Conservation (phyloP, 2,797 vertebrate genomes). For the Mallotus villosus region DNA sequence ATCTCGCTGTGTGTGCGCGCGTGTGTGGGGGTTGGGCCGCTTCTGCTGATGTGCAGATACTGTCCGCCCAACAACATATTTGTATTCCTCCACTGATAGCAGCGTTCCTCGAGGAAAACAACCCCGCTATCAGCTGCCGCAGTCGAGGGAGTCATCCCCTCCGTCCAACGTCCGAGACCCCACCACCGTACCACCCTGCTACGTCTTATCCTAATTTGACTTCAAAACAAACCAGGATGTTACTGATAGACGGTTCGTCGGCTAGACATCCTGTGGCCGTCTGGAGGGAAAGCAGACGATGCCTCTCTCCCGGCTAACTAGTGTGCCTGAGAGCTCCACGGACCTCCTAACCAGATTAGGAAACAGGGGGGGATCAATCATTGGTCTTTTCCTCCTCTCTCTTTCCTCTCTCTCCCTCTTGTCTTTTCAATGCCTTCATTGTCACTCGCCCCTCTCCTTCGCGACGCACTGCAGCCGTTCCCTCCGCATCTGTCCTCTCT, state of each 20-base stretch:
- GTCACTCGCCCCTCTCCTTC: conserved; percentile 41
- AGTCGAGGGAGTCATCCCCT: neutral
- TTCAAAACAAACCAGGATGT: conserved; percentile 3
- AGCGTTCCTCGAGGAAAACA: neutral
- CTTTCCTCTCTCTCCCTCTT: conserved; percentile 59
- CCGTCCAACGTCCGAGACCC: neutral
- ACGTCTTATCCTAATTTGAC: neutral
- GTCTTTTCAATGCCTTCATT: conserved; percentile 62
- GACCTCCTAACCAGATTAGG: conserved; percentile 70
- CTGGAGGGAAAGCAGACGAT: conserved; percentile 2
- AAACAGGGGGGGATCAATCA: conserved; percentile 53
- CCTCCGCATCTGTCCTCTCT: conserved; percentile 5
- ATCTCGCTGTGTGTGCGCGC: neutral
- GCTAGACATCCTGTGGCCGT: conserved; percentile 2
- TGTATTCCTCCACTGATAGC: neutral
- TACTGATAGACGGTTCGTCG: conserved; percentile 10
- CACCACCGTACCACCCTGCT: conserved; percentile 4
- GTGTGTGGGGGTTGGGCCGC: neutral
- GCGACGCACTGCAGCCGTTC: conserved; percentile 41
- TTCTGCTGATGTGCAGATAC: neutral
- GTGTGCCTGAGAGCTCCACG: conserved; percentile 51
- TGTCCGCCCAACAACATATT: neutral
- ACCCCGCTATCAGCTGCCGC: neutral
- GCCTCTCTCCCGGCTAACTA: conserved; percentile 18
- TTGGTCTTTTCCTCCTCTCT: conserved; percentile 55